phyloP scores from a whole-genome alignment of 2,888 invertebrate species.

The Priocnemis perturbator region DNA sequence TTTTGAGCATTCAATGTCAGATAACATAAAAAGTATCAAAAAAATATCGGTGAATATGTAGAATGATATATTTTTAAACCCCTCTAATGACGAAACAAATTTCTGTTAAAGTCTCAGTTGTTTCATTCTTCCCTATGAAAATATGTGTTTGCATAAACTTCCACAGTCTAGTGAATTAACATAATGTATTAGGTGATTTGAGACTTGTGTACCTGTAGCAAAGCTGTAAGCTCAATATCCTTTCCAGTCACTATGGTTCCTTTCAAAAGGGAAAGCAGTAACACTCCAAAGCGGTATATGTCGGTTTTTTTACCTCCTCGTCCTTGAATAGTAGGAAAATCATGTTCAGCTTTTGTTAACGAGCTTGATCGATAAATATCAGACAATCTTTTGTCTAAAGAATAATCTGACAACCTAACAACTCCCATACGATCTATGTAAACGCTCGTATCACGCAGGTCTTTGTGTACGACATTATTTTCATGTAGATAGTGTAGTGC shows the following conservation, averaged over 20 bases:
- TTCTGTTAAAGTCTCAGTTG: too few relatives aligned
- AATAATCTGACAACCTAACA: slow-evolving; percentile 82
- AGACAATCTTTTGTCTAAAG: slow-evolving; percentile 81
- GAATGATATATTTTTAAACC: too few relatives aligned
- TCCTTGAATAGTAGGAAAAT: slow-evolving; percentile 70
- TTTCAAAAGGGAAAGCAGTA: slow-evolving; percentile 82
- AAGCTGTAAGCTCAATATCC: slow-evolving; percentile 79
- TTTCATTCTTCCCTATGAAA: too few relatives aligned
- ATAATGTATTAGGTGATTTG: too few relatives aligned
- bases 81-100: too few relatives aligned
- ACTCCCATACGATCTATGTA: slow-evolving; percentile 82
- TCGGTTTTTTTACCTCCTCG: slow-evolving; percentile 84
- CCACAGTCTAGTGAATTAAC: too few relatives aligned
- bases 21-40: too few relatives aligned
- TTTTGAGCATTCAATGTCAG: too few relatives aligned
- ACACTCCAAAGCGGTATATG: slow-evolving; percentile 83
- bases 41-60: too few relatives aligned
- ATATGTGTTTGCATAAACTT: too few relatives aligned
- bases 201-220: slow-evolving; percentile 72
- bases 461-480: slow-evolving; percentile 88
- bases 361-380: slow-evolving; percentile 76
- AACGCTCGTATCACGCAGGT: slow-evolving; percentile 85
- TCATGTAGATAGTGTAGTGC: slow-evolving; percentile 88
- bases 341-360: slow-evolving; percentile 68
- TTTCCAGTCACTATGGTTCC: slow-evolving; percentile 76